Base-by-base conservation (phyloP, 2,888 invertebrate species). In the Nowickia ferox region DNA sequence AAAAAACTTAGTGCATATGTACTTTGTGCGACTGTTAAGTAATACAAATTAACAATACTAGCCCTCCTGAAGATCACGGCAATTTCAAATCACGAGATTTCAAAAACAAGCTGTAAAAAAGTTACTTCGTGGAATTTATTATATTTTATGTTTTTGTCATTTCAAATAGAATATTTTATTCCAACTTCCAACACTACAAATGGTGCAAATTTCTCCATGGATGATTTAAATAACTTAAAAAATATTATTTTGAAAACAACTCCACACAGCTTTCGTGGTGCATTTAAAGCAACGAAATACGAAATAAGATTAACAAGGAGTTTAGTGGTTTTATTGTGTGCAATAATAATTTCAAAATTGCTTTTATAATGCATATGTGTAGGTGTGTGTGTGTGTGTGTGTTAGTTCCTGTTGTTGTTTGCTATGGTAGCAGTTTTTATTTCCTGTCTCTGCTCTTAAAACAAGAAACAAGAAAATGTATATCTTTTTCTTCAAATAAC, bases 291-390 rank as follows among this genome's bases (percentile, higher is more conserved):
- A 71, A 48, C 10, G 19, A 1, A 68, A 30, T 30, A 48, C 10
- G 19, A 1, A 68, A 30, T 30, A 6, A 30, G 66, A 57, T 44
- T 77, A 68, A 17, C 10, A 42, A 48, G 10, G 17, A 15, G 42
- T 63, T 75, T 42, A 75, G 15, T 19, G 40, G 53, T 75, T 65
- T 65, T 74, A 55, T 44, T 17, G 44, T 55, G 9, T 65, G 44
- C 53, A 65, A 65, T 77, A 59, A 68, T 55, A 57, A 48, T 79
- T 72, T 19, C 3, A 22, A 66, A 74, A 51, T 59, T 65, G 40
- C 38, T 74, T 40, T 22, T 57, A 80, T 59, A n/a, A 40, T 19
- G 30, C 11, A n/a, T 65, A 42, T 77, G 17, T 77, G 55, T 46
- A 15, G 57, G 63, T 53, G 19, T 66, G 51, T 11, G 55, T n/a